A percentile compares a stretch with the other conserved stretches of the same genome.
Conservation (phyloP, 2,113 vertebrate genomes). For the Scopus umbretta region DNA sequence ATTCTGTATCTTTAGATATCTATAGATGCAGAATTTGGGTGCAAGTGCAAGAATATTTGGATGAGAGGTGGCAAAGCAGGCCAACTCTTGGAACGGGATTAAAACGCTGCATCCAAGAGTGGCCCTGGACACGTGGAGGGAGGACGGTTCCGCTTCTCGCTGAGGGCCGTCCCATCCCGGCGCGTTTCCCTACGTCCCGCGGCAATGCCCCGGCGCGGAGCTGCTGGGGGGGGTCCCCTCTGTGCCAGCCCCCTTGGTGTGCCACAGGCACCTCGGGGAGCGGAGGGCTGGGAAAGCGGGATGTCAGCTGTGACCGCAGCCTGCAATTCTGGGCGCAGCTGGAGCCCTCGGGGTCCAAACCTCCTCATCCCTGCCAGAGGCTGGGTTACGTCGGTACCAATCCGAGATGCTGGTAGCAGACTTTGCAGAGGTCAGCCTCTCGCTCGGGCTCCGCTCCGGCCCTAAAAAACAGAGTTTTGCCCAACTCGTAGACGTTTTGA, state of each 20-base stretch:
- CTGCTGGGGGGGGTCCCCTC: not conserved
- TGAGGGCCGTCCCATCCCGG: not conserved
- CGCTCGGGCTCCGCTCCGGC: rapidly evolving
- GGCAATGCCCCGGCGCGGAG: rapidly evolving
- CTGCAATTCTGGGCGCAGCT: not conserved
- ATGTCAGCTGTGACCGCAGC: not conserved
- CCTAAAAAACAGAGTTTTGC: not conserved
- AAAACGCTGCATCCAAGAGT: not conserved
- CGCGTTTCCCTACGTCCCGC: not conserved
- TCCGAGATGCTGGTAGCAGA: not conserved
- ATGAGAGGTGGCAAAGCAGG: not conserved
- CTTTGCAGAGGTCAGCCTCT: not conserved
- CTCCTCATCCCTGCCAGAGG: not conserved
- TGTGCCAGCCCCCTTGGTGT: not conserved
- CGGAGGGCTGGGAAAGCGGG: rapidly evolving
- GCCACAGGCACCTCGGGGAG: not conserved
- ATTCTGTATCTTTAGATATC: too few relatives aligned
- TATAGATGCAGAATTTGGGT: not conserved
- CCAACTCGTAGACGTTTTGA: rapidly evolving
- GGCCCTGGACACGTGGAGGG: not conserved
- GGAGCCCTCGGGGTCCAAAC: not conserved
- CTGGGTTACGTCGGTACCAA: not conserved
- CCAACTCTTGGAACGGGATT: not conserved
- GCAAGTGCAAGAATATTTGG: not conserved
- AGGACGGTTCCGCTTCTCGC: not conserved